Percentiles rank a stretch among this genome's conserved stretches.
phyloP scores from a whole-genome alignment of 2,888 invertebrate genomes.

The Ectemnius lituratus region DNA sequence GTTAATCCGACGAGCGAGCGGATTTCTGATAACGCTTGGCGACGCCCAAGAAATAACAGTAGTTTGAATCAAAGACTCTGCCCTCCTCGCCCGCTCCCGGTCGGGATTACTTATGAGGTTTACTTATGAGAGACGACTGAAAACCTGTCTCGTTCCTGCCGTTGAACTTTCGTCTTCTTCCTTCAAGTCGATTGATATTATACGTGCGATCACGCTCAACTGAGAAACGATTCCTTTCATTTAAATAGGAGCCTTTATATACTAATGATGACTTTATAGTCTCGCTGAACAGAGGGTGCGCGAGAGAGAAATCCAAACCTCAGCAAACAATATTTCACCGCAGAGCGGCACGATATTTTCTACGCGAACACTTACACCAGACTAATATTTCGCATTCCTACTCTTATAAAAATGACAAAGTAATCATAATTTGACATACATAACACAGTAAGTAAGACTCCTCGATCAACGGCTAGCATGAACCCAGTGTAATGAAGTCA shows the following conservation, averaged over 20 bases:
- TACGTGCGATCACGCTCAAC: neutral
- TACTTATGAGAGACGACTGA: constrained; percentile 55
- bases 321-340: no score
- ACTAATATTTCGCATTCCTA: no score
- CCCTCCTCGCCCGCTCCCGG: constrained; percentile 43
- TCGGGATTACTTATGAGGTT: constrained; percentile 64
- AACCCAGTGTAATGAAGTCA: neutral
- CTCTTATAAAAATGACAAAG: no score
- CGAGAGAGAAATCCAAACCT: no score
- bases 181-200: neutral
- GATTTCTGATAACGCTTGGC: constrained; percentile 66
- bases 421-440: no score
- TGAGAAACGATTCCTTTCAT: constrained; percentile 36
- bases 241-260: constrained; percentile 21
- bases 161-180: neutral
- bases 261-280: no score
- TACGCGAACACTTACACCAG: no score
- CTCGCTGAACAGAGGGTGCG: no score
- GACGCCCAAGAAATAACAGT: constrained; percentile 65
- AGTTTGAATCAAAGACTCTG: constrained; percentile 61
- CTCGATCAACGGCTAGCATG: no score
- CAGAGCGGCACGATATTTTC: neutral
- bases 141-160: constrained; percentile 32
- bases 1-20: constrained; percentile 68
- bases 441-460: no score